Base-by-base conservation (phyloP, 2,888 invertebrate genomes). In the Muschampia plurimacula region DNA sequence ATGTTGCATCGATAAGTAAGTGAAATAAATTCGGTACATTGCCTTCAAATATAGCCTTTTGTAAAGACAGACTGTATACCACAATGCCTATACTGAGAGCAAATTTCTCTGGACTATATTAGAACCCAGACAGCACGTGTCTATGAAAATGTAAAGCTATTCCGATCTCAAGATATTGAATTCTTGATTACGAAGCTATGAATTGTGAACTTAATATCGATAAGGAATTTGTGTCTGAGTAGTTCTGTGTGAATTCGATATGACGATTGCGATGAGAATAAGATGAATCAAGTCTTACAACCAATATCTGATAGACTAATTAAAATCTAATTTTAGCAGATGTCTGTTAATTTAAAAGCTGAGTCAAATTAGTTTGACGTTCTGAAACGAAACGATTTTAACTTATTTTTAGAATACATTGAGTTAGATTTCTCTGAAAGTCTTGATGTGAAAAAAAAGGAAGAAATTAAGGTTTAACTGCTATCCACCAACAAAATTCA, bases 131-230 rank as follows among this genome's bases (percentile, higher is more conserved):
- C 55, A 22, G 55, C 55, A 55, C 55, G 55, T 55, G 57, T 57
- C 57, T 28, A 28, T 28, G 55, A 55, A 55, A 55, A 55, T 55
- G 55, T 22, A 22, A 28, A 55, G 22, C 55, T 22, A 55, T 55
- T 55, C 22, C 55, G 15, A n/a, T 36, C 60, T 44, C 55, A 28
- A 64, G 69, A 69, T 69, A 69, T 69, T 69, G 64, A 52, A 69
- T 69, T 64, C 69, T 64, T 63, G 64, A 69, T 69, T 64, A 63
- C 55, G 63, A 55, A 44, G 63, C 63, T 64, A 32, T n/a, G 64
- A 55, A 64, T 68, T 49, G 69, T 62, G 64, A 65, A 57, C 44
- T 59, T 69, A 6, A 52, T 52, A 52, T 8, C 52, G 52, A 52
- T 52, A 52, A 52, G 52, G 15, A 52, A 52, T 52, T 52, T 52